phyloP scores from a whole-genome alignment of 2,797 vertebrate species.

The Rachycentron canadum region DNA sequence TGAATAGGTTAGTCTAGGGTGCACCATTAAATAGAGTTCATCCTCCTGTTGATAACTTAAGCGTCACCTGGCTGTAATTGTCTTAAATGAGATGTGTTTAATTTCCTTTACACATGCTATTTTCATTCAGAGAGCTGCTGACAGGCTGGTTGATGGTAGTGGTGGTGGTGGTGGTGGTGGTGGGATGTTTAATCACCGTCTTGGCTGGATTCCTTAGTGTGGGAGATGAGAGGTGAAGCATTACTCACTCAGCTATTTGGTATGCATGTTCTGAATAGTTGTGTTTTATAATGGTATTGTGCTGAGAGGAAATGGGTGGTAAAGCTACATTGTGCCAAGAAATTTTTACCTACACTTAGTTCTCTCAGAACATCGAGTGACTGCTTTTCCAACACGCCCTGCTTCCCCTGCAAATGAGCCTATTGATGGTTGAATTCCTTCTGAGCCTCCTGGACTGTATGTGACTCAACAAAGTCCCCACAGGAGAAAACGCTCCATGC shows the following conservation, averaged over 20 bases:
- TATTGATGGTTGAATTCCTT: conserved; percentile 50
- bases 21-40: conserved; percentile 11
- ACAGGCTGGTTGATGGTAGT: conserved; percentile 46
- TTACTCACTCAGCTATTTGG: conserved; percentile 39
- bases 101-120: conserved; percentile 53
- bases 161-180: conserved; percentile 23
- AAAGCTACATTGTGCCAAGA: conserved; percentile 58
- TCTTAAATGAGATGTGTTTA: conserved; percentile 39
- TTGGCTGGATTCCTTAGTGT: conserved; percentile 30
- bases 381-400: conserved; percentile 58
- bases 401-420: conserved; percentile 52
- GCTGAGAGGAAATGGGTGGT: conserved; percentile 73
- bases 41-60: conserved; percentile 25
- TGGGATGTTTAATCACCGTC: conserved; percentile 47
- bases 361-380: conserved; percentile 35
- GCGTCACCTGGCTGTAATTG: conserved; percentile 63
- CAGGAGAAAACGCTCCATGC: conserved; percentile 20
- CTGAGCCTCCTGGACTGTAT: conserved; percentile 11
- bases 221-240: conserved; percentile 37
- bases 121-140: conserved; percentile 36
- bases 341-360: conserved; percentile 48
- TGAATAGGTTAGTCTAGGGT: conserved; percentile 37
- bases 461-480: conserved; percentile 54
- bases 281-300: conserved; percentile 68
- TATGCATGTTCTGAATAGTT: conserved; percentile 49